These are phyloP conservation scores for Cactoblastis cactorum DNA, from an alignment of 2,888 invertebrate genomes.

Conservation along the genomic window DNA sequence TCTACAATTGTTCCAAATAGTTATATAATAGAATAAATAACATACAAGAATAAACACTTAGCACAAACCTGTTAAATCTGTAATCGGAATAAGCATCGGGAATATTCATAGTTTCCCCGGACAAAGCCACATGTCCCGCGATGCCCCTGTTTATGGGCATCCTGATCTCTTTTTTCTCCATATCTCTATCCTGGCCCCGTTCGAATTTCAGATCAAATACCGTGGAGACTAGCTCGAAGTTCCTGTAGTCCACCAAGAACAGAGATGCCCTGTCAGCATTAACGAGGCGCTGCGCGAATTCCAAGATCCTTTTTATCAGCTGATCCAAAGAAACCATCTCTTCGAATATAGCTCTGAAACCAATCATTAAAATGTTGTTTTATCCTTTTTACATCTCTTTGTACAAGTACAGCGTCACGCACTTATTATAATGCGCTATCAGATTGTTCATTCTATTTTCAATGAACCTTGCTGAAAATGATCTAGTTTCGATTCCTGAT, in stretches of 20 bases:
- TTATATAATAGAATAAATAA: too few species aligned
- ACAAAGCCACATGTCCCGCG: slow-evolving; percentile 89
- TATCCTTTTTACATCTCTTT: not conserved
- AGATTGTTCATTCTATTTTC: too few species aligned
- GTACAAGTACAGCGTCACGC: too few species aligned
- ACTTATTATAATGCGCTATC: too few species aligned
- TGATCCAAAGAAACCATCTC: slow-evolving; percentile 92
- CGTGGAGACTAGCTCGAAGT: slow-evolving; percentile 87
- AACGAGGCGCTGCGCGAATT: slow-evolving; percentile 89
- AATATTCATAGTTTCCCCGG: slow-evolving; percentile 89
- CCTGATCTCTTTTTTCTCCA: slow-evolving; percentile 77
- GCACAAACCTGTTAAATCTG: slow-evolving; percentile 82
- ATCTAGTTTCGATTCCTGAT: too few species aligned
- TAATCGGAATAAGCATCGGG: slow-evolving; percentile 89
- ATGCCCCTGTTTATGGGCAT: slow-evolving; percentile 89
- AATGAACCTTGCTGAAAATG: too few species aligned
- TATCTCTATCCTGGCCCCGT: slow-evolving; percentile 37
- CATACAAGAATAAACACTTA: too few species aligned
- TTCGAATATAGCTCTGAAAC: slow-evolving; percentile 88
- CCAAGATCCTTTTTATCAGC: slow-evolving; percentile 90
- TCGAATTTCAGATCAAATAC: slow-evolving; percentile 84
- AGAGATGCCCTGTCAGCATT: slow-evolving; percentile 91
- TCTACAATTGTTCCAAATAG: too few species aligned
- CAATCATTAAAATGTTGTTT: not conserved
- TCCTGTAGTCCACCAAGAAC: slow-evolving; percentile 87